Conservation (phyloP, 1,140 invertebrate species). For the Eueides isabella region DNA sequence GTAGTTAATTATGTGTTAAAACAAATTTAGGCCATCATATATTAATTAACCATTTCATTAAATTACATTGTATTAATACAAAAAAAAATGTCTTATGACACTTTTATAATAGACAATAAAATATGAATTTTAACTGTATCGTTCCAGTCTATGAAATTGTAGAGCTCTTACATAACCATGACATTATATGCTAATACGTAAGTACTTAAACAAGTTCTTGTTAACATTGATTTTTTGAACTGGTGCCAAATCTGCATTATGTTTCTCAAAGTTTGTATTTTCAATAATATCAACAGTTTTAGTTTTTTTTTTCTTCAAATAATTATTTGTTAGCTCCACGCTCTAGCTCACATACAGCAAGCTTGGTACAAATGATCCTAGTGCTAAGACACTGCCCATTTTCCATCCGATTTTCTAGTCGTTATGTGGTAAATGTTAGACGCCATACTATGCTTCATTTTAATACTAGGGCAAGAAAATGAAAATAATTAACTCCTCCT, state of each 20-base stretch:
- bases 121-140: neutral
- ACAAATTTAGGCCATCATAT: no score
- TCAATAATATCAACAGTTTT: neutral
- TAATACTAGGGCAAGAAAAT: no score
- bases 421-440: no score
- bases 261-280: neutral
- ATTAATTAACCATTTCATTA: neutral
- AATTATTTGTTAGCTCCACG: neutral
- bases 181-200: constrained; percentile 13
- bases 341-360: no score
- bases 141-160: neutral
- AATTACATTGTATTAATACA: no score
- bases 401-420: no score
- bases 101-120: neutral
- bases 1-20: no score
- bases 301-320: neutral
- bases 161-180: neutral
- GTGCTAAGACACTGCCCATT: no score
- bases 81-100: neutral
- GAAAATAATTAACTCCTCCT: no score
- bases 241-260: constrained; percentile 1
- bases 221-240: neutral
- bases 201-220: constrained; percentile 2
- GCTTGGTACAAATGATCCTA: no score
- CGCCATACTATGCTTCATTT: no score